Evolutionary conservation across 2,888 invertebrate genomes (phyloP).

Genomic region (Patella caerulea): DNA sequence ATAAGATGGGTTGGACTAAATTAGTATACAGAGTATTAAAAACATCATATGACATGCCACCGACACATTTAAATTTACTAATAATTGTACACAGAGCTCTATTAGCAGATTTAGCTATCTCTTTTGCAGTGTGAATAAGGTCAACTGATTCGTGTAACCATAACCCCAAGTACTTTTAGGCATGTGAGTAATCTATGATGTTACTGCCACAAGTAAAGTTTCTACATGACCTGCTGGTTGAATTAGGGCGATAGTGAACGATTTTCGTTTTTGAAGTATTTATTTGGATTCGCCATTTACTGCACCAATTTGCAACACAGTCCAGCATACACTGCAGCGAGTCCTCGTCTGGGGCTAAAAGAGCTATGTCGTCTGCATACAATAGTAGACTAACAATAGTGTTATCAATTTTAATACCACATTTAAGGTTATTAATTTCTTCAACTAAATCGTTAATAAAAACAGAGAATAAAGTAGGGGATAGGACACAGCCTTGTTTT

Average conservation of each 20-base stretch:
- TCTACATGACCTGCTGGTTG: not conserved
- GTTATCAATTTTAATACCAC: not conserved
- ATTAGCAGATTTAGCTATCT: not conserved
- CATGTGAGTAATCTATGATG: not conserved
- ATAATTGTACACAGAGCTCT: not conserved
- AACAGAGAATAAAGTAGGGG: not conserved
- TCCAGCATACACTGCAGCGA: too few species aligned
- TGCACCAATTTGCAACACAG: too few species aligned
- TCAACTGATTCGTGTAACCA: not conserved
- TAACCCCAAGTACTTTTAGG: not conserved
- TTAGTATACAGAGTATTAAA: constrained; percentile 5
- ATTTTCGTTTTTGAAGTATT: not conserved
- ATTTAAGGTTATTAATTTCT: not conserved
- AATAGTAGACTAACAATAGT: too few species aligned
- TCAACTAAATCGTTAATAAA: too few species aligned
- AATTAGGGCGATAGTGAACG: not conserved
- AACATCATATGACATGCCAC: not conserved
- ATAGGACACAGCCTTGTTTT: not conserved
- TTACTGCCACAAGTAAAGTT: not conserved
- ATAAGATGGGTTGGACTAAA: not conserved
- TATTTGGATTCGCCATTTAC: too few species aligned
- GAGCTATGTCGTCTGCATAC: too few species aligned
- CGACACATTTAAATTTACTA: constrained; percentile 5
- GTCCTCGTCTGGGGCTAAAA: too few species aligned
- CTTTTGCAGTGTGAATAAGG: not conserved